Evolutionary conservation across 2,888 invertebrate genomes (phyloP).

Genomic region (Ceriagrion tenellum): DNA sequence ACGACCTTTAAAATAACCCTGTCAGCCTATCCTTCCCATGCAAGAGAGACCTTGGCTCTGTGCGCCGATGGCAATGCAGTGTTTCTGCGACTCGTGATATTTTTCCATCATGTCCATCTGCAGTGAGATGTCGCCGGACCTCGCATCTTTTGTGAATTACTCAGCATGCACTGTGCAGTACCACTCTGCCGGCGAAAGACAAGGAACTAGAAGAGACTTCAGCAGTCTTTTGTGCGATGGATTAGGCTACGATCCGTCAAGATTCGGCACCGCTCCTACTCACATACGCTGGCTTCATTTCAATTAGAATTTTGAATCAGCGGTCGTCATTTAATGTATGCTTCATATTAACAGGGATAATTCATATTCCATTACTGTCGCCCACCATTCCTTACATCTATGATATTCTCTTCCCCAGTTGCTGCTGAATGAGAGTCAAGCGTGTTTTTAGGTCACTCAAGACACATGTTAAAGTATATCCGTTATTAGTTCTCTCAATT

Average conservation of each 20-base stretch:
- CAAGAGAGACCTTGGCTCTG: background rate
- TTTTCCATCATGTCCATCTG: conserved; percentile 8
- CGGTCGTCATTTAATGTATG: background rate
- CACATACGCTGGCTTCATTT: background rate
- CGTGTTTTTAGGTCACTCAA: too few species aligned
- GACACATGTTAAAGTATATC: too few species aligned
- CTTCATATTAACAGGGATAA: too few species aligned
- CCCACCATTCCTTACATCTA: too few species aligned
- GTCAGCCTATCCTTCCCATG: background rate
- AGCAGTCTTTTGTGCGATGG: background rate
- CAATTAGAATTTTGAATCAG: background rate
- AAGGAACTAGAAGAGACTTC: background rate
- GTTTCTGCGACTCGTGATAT: conserved; percentile 5
- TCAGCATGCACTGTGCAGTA: background rate
- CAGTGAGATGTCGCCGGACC: background rate
- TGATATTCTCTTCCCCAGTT: too few species aligned
- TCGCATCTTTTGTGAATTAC: background rate
- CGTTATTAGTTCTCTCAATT: too few species aligned
- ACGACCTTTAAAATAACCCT: background rate
- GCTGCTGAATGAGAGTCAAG: too few species aligned
- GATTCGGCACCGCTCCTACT: background rate
- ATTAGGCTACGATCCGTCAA: background rate
- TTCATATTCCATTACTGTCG: too few species aligned
- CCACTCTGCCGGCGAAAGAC: background rate
- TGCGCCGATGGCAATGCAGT: conserved; percentile 28